These are phyloP conservation scores for Schizopygopsis malacanthus DNA, from an alignment of 2,797 vertebrate genomes.

Conservation along the genomic window DNA sequence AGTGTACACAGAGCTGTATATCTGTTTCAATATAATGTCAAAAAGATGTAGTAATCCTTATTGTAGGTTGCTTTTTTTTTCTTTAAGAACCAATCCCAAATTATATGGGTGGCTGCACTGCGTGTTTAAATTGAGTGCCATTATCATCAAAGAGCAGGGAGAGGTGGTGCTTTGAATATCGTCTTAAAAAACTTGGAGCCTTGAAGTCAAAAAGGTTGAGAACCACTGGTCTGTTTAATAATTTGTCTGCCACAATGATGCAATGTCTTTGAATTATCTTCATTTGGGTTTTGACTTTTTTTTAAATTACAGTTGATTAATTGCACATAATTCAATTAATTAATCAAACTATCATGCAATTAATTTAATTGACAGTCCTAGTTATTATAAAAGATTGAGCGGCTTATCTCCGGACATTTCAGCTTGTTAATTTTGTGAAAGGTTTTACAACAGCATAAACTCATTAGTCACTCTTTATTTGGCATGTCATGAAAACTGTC, in stretches of 20 bases:
- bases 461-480: conserved; percentile 51
- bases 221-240: neutral
- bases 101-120: conserved; percentile 11
- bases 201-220: conserved; percentile 5
- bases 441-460: neutral
- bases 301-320: neutral
- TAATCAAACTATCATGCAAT: neutral
- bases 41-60: conserved; percentile 10
- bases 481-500: conserved; percentile 39
- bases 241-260: neutral
- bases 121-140: conserved; percentile 17
- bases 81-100: conserved; percentile 20
- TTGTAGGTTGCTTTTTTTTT: conserved; percentile 8
- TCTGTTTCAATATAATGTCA: neutral
- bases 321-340: neutral
- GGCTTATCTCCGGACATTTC: neutral
- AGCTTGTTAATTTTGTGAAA: conserved; percentile 1
- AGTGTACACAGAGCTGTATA: neutral
- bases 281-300: neutral
- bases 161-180: conserved; percentile 23
- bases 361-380: neutral
- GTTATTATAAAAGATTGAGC: neutral
- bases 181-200: neutral
- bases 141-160: conserved; percentile 37
- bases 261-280: conserved; percentile 1